phyloP scores from a whole-genome alignment of 2,888 invertebrate genomes.

The Perizoma flavofasciatum region DNA sequence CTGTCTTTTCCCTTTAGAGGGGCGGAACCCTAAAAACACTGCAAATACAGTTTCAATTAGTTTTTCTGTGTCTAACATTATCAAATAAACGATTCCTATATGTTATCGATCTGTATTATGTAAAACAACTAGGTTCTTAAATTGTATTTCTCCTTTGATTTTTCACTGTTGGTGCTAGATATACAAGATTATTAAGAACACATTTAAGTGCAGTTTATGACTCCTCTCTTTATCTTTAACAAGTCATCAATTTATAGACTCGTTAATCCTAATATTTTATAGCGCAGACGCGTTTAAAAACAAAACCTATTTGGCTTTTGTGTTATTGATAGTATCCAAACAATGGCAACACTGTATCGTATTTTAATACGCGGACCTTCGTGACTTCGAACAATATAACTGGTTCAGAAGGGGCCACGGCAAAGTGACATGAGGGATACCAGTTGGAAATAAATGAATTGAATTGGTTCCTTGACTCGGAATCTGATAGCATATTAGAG shows the following conservation, averaged over 20 bases:
- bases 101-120: too few relatives aligned
- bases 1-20: too few relatives aligned
- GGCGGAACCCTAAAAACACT: too few relatives aligned
- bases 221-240: constrained; percentile 2
- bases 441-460: constrained; percentile 12
- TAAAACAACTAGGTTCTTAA: too few relatives aligned
- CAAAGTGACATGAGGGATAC: constrained; percentile 24
- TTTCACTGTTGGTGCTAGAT: too few relatives aligned
- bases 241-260: constrained; percentile 9
- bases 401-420: constrained; percentile 20
- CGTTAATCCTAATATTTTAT: constrained; percentile 15
- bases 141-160: too few relatives aligned
- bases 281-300: constrained; percentile 11
- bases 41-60: too few relatives aligned
- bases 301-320: constrained; percentile 9
- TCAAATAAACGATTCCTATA: too few relatives aligned
- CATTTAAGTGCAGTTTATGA: too few relatives aligned
- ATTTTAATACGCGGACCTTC: constrained; percentile 25
- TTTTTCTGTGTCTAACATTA: too few relatives aligned
- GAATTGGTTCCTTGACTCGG: constrained; percentile 1
- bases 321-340: constrained; percentile 27
- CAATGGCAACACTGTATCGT: constrained; percentile 32
- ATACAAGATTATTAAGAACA: too few relatives aligned
- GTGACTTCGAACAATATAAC: constrained; percentile 36
- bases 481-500: constrained; percentile 8